These are phyloP conservation scores for Rattus rattus DNA, from an alignment of 2,113 vertebrate species.

Conservation along the genomic window DNA sequence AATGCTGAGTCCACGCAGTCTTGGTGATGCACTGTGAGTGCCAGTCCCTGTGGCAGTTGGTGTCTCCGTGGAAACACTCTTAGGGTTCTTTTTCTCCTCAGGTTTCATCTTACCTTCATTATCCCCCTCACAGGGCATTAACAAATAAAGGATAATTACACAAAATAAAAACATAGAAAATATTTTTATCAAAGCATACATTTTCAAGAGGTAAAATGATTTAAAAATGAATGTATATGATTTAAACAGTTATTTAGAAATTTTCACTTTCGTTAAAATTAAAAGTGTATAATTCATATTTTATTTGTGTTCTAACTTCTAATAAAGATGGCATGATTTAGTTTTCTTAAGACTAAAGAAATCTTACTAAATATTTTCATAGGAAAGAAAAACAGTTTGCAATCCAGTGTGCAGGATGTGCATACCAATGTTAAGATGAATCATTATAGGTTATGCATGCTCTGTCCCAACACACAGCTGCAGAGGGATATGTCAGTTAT, in stretches of 20 bases:
- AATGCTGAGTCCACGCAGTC: background rate
- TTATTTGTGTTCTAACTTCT: background rate
- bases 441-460: background rate
- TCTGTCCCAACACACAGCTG: background rate
- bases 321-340: background rate
- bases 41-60: background rate
- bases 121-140: background rate
- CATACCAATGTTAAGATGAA: background rate
- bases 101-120: too few relatives aligned
- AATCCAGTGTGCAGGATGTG: background rate
- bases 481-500: background rate
- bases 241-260: background rate
- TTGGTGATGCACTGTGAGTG: background rate
- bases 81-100: too few relatives aligned
- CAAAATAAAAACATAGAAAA: background rate
- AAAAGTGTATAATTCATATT: background rate
- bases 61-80: background rate
- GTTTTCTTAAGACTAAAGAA: slow-evolving; percentile 5
- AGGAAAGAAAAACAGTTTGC: background rate
- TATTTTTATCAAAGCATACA: background rate
- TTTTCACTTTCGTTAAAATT: background rate
- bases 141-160: background rate
- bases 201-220: background rate
- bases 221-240: background rate
- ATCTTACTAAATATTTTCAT: background rate